A percentile compares a stretch with the other conserved stretches of the same genome.
These are phyloP conservation scores for Bombyx mori DNA, from an alignment of 1,140 invertebrate species.

Conservation along the genomic window ASM3026992v2 NC_085118.1:16619001-16619500, in stretches of 20 bases:
- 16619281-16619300: constrained; percentile 1
- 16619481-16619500: constrained; percentile 3
- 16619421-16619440: constrained; percentile 3
- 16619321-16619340: constrained; percentile 7
- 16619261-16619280: constrained; percentile 3
- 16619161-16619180: constrained; percentile 5
- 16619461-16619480: constrained; percentile 2
- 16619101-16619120: constrained; percentile 6
- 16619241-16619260: constrained; percentile 5
- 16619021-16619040: constrained; percentile 5
- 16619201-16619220: constrained; percentile 1
- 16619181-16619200: constrained; percentile 6
- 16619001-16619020: constrained; percentile 2
- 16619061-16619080: constrained; percentile 6
- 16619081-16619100: constrained; percentile 1
- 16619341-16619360: constrained; percentile 8
- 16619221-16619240: constrained; percentile 3
- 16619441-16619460: constrained; percentile 7
- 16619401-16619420: constrained; percentile 5
- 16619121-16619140: constrained; percentile 1
- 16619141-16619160: constrained; percentile 2
- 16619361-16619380: constrained; percentile 11
- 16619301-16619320: constrained; percentile 5
- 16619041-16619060: constrained; percentile 3
- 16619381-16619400: constrained; percentile 5